Conservation (phyloP, 2,888 invertebrate species). For the Tromatobia lineatoria region DNA sequence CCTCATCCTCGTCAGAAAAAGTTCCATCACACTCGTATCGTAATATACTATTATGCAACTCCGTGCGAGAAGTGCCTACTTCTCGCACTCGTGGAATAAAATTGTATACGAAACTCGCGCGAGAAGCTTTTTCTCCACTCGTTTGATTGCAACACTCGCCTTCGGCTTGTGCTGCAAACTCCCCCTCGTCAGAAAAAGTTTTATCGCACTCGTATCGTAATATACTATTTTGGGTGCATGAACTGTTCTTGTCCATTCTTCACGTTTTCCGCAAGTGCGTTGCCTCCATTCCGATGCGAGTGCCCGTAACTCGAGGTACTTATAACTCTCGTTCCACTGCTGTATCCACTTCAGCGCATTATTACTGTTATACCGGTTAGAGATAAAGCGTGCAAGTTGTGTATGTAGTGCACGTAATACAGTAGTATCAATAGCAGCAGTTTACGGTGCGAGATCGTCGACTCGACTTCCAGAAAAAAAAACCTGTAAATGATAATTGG, state of each 20-base stretch:
- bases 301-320: not conserved
- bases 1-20: no score
- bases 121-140: no score
- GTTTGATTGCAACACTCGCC: no score
- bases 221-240: no score
- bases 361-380: slow-evolving; percentile 13
- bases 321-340: not conserved
- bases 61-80: no score
- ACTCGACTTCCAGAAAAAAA: not conserved
- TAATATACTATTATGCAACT: no score
- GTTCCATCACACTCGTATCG: no score
- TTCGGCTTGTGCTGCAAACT: no score
- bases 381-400: not conserved
- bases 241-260: not conserved
- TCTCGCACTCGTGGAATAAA: no score
- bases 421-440: not conserved
- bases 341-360: not conserved
- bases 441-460: not conserved
- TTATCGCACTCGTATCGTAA: no score
- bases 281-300: not conserved
- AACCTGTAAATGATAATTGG: slow-evolving; percentile 31
- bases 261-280: not conserved
- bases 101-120: no score
- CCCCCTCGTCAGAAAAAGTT: no score
- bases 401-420: not conserved